Conservation (phyloP, 2,888 invertebrate genomes). For the Agonopterix heracliana region DNA sequence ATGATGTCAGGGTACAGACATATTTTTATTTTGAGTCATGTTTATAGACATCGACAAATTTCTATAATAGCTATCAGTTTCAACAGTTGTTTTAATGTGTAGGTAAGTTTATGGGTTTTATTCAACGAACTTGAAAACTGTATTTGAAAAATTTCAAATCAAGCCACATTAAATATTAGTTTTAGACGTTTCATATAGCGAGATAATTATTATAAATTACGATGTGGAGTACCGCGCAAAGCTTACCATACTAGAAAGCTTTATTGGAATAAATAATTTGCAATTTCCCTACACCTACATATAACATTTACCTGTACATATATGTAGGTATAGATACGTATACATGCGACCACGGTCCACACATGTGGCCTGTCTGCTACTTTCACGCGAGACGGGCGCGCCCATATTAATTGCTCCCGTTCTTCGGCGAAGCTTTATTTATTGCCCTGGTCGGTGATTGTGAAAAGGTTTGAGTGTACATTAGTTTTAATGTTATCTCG, state of each 20-base stretch:
- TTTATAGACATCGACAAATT: slow-evolving; percentile 10
- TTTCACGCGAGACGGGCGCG: slow-evolving; percentile 69
- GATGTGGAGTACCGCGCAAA: too few species aligned
- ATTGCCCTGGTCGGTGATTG: slow-evolving; percentile 68
- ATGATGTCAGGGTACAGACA: slow-evolving; percentile 29
- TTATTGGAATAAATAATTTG: slow-evolving; percentile 11
- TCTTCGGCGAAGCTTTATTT: slow-evolving; percentile 73
- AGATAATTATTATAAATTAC: not conserved
- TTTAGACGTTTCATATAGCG: not conserved
- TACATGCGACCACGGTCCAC: slow-evolving; percentile 28
- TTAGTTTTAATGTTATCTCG: slow-evolving; percentile 69
- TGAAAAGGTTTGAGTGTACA: slow-evolving; percentile 70
- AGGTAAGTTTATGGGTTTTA: too few species aligned
- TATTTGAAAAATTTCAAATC: not conserved
- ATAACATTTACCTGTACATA: slow-evolving; percentile 4
- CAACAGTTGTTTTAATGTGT: too few species aligned
- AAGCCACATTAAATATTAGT: not conserved
- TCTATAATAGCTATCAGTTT: not conserved
- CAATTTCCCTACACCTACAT: slow-evolving; percentile 9
- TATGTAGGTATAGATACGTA: not conserved
- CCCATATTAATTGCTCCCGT: slow-evolving; percentile 76
- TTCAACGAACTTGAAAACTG: not conserved
- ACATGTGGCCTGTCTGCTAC: slow-evolving; percentile 57
- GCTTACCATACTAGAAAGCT: not conserved
- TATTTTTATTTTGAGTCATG: slow-evolving; percentile 15